Evolutionary conservation across 2,113 vertebrate genomes (phyloP), one percentile per base, ranked within the genome.

Genomic region (Onychostruthus taczanowskii): DNA sequence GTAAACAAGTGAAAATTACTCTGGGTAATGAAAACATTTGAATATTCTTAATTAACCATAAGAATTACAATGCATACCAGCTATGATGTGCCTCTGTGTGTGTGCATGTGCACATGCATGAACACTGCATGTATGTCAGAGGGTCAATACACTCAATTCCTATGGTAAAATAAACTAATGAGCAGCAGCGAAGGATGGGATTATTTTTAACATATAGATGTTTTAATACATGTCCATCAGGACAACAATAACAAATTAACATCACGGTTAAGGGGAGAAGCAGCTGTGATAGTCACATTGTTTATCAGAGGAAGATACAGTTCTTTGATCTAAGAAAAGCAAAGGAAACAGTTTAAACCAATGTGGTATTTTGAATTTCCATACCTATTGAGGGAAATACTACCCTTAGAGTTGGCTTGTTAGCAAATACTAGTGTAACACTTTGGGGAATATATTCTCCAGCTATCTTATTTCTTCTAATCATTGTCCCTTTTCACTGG

Each of bases 391-490:
- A 95, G 82, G 90, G 94, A 97, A 98, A 97, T 83, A 85, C 63
- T 97, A 96, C 92, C 95, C 92, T 97, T 97, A 96, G 93, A 92
- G 76, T 83, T 95, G 95, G 94, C 94, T 97, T 97, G 95, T 97
- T 97, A 97, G 91, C 93, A 97, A 94, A 97, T 95, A 90, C 39
- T 97, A 92, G 82, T 90, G 95, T 96, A 96, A 94, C 96, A 97
- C 97, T 96, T 96, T 74, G 72, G 97, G 98, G 97, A 98, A 97
- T 98, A 97, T 95, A 97, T 97, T 97, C 96, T 98, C 92, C 90
- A 97, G 96, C 89, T 98, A 98, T 98, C 97, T 94, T 97, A 96
- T 97, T 98, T 98, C 97, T 97, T 98, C 97, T 98, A 98, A 98
- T 98, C 98, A 98, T 97, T 96, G 96, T 96, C 94, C 97, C 75